Conservation (phyloP, 2,797 vertebrate species). For the Eidolon dupreanum region DNA sequence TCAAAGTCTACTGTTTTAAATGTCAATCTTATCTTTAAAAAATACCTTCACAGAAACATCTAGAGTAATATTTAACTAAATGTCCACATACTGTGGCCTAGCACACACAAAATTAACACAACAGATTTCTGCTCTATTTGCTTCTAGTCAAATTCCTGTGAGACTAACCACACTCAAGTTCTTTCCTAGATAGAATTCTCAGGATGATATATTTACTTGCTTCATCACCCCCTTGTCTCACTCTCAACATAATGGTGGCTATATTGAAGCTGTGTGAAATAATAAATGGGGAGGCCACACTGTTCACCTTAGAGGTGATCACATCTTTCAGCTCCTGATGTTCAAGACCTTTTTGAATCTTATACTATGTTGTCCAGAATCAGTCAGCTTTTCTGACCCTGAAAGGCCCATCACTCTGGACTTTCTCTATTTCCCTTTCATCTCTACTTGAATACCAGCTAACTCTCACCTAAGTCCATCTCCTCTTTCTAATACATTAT, state of each 20-base stretch:
- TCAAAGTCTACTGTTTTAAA: slow-evolving; percentile 10
- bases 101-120: background rate
- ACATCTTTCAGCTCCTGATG: background rate
- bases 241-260: background rate
- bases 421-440: background rate
- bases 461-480: background rate
- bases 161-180: background rate
- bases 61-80: background rate
- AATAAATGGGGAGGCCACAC: background rate
- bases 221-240: background rate
- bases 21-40: slow-evolving; percentile 2
- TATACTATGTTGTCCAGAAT: background rate
- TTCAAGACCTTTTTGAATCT: slow-evolving; percentile 4
- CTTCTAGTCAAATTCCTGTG: background rate
- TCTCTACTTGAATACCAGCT: slow-evolving; percentile 18
- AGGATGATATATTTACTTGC: background rate
- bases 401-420: background rate
- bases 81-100: background rate
- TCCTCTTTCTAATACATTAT: background rate
- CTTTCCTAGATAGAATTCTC: background rate
- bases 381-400: background rate
- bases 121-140: background rate
- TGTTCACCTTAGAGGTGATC: background rate
- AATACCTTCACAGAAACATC: background rate
- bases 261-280: background rate